These are phyloP conservation scores for Agapetus fuscipes DNA, from an alignment of 2,888 invertebrate genomes.

Conservation along the genomic window DNA sequence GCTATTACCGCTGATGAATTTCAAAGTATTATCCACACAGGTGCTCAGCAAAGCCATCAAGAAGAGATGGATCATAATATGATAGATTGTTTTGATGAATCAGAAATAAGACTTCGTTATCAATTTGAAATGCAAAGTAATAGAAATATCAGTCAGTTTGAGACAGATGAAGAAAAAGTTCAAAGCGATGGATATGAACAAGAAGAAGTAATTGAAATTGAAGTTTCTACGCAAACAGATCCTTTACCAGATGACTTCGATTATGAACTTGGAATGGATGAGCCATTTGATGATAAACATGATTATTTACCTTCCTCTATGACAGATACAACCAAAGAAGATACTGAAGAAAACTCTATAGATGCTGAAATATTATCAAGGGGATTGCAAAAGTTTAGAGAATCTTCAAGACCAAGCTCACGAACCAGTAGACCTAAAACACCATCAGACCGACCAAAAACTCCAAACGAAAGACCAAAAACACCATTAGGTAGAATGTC, in stretches of 20 bases:
- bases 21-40: background rate
- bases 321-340: slow-evolving; percentile 8
- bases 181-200: slow-evolving; percentile 16
- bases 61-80: background rate
- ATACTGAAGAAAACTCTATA: slow-evolving; percentile 28
- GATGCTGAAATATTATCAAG: slow-evolving; percentile 46
- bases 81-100: too few relatives aligned
- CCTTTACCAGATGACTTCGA: slow-evolving; percentile 70
- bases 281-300: slow-evolving; percentile 25
- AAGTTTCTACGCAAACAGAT: slow-evolving; percentile 78
- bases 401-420: slow-evolving; percentile 45
- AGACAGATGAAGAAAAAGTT: background rate
- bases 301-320: slow-evolving; percentile 4
- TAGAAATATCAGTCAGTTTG: slow-evolving; percentile 1
- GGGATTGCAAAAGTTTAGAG: slow-evolving; percentile 41
- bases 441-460: slow-evolving; percentile 42
- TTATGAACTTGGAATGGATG: slow-evolving; percentile 48
- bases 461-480: slow-evolving; percentile 44
- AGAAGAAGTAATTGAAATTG: slow-evolving; percentile 50
- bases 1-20: slow-evolving; percentile 25
- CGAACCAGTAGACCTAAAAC: slow-evolving; percentile 47
- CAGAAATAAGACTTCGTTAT: too few relatives aligned
- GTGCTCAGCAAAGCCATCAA: background rate
- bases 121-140: too few relatives aligned
- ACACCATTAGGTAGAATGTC: slow-evolving; percentile 47